Percentiles rank a stretch among this genome's conserved stretches.
Evolutionary conservation across 2,113 vertebrate species (phyloP).

Genomic region (Ptyas mucosa): DNA sequence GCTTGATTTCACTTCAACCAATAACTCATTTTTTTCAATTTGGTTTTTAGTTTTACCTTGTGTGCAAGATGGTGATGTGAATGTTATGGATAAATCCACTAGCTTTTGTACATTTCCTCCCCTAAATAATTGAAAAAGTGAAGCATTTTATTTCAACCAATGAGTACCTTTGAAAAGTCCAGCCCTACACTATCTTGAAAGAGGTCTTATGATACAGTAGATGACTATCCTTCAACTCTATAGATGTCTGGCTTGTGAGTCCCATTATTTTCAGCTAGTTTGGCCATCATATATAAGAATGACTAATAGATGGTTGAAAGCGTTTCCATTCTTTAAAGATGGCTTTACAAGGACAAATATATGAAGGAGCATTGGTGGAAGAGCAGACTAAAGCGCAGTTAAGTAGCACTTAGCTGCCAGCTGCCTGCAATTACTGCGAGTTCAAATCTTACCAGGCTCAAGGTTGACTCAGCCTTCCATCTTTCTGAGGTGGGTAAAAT

Average conservation of each 20-base stretch:
- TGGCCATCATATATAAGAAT: background rate
- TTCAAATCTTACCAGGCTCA: too few species aligned
- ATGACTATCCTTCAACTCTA: background rate
- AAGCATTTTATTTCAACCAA: background rate
- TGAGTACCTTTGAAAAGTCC: background rate
- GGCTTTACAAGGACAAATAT: background rate
- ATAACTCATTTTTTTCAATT: background rate
- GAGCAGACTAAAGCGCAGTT: too few species aligned
- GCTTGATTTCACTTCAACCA: background rate
- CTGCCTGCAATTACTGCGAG: too few species aligned
- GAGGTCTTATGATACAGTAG: background rate
- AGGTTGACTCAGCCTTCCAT: too few species aligned
- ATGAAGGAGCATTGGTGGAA: too few species aligned
- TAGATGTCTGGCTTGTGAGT: background rate
- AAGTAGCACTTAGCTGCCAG: too few species aligned
- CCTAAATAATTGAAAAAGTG: background rate
- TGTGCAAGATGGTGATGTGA: background rate
- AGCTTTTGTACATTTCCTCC: background rate
- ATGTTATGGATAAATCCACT: background rate
- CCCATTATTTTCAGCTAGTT: background rate
- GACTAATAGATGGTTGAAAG: background rate
- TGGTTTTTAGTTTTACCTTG: background rate
- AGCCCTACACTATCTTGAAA: background rate
- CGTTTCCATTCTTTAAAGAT: background rate
- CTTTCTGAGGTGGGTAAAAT: too few species aligned